Percentiles rank a stretch among this genome's conserved stretches.
Evolutionary conservation across 2,888 invertebrate species (phyloP).

Genomic region (Oligia strigilis): DNA sequence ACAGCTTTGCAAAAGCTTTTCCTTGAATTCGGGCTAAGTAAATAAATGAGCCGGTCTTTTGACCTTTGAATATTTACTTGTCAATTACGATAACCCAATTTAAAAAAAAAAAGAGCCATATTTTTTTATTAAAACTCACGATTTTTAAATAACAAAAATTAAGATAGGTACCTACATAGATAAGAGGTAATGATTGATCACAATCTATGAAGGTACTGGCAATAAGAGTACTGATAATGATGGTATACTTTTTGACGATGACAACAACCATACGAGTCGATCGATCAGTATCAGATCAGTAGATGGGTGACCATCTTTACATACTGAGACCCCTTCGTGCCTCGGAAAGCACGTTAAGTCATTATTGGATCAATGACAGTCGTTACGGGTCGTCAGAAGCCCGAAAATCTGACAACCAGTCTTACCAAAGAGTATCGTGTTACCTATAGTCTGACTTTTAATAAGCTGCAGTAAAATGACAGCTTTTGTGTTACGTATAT

Average conservation of each 20-base stretch:
- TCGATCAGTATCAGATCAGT: background rate
- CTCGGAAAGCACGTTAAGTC: too few relatives aligned
- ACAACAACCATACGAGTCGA: background rate
- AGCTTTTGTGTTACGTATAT: too few relatives aligned
- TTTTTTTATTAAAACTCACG: background rate
- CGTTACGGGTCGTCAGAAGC: too few relatives aligned
- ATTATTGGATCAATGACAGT: too few relatives aligned
- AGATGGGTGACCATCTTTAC: background rate
- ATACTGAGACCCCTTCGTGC: too few relatives aligned
- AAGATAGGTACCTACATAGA: background rate
- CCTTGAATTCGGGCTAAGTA: slow-evolving; percentile 18
- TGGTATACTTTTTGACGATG: background rate
- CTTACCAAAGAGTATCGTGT: too few relatives aligned
- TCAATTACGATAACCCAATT: slow-evolving; percentile 17
- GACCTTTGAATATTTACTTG: slow-evolving; percentile 38
- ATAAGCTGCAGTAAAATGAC: too few relatives aligned
- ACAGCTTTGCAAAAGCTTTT: slow-evolving; percentile 37
- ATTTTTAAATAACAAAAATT: background rate
- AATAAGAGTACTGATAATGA: background rate
- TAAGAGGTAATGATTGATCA: background rate
- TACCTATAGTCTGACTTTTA: too few relatives aligned
- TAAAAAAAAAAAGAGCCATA: background rate
- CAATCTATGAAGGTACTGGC: background rate
- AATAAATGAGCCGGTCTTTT: slow-evolving; percentile 27
- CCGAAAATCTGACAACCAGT: too few relatives aligned